Conservation (phyloP, 1,140 invertebrate genomes). For the Achroia grisella region DNA sequence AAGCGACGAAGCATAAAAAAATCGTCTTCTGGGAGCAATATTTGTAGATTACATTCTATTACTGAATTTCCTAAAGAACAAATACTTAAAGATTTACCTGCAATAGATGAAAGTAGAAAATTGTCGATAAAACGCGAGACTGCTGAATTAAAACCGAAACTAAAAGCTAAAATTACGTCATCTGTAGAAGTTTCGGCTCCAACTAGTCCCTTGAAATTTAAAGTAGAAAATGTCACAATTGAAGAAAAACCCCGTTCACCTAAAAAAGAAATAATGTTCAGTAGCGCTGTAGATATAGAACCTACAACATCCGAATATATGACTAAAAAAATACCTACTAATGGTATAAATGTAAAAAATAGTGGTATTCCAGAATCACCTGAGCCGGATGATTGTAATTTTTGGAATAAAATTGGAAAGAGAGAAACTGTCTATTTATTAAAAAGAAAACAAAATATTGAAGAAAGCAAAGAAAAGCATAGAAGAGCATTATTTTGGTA, state of each 20-base stretch:
- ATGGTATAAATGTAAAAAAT: no score
- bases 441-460: conserved; percentile 60
- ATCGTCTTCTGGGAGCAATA: conserved; percentile 57
- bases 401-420: conserved; percentile 74
- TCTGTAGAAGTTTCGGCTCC: conserved; percentile 64
- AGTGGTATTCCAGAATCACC: conserved; percentile 21
- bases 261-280: conserved; percentile 56
- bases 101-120: conserved; percentile 33
- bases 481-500: conserved; percentile 54
- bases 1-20: conserved; percentile 63
- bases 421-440: conserved; percentile 73
- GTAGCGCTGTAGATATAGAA: conserved; percentile 21
- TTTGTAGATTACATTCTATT: conserved; percentile 61
- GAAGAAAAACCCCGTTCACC: conserved; percentile 53
- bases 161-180: conserved; percentile 71
- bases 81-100: conserved; percentile 18
- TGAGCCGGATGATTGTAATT: conserved; percentile 61
- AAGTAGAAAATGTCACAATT: conserved; percentile 72
- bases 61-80: conserved; percentile 55
- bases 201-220: conserved; percentile 66
- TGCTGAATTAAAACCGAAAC: conserved; percentile 49
- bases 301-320: conserved; percentile 13
- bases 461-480: conserved; percentile 49
- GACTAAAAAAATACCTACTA: neutral
- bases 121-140: conserved; percentile 25